Percentiles rank a stretch among this genome's conserved stretches.
Conservation (phyloP, 2,888 invertebrate genomes). For the Microctonus aethiopoides region DNA sequence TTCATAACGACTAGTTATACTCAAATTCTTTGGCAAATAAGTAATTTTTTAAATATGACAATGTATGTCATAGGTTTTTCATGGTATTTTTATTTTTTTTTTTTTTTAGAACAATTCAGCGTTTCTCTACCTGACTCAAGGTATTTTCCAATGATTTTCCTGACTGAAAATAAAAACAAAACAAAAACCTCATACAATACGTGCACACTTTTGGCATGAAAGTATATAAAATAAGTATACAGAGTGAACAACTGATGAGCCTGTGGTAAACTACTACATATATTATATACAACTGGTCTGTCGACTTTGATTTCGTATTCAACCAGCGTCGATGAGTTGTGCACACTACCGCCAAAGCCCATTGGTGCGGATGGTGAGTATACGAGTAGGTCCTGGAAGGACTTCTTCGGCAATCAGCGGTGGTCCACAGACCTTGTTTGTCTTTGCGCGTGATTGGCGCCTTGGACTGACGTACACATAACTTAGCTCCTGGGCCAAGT, state of each 20-base stretch:
- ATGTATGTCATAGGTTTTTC: too few relatives aligned
- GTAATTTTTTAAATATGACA: too few relatives aligned
- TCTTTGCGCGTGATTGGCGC: slow-evolving; percentile 66
- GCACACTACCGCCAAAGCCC: slow-evolving; percentile 43
- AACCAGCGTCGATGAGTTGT: slow-evolving; percentile 52
- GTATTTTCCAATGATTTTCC: not conserved
- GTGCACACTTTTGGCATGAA: not conserved
- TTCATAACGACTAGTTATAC: too few relatives aligned
- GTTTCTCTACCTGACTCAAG: too few relatives aligned
- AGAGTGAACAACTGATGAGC: slow-evolving; percentile 10
- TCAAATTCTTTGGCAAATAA: too few relatives aligned
- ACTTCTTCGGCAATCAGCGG: slow-evolving; percentile 61
- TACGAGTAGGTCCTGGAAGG: slow-evolving; percentile 43
- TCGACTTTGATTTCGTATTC: slow-evolving; percentile 62
- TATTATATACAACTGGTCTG: slow-evolving; percentile 30
- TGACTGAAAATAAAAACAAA: not conserved
- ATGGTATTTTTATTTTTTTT: too few relatives aligned
- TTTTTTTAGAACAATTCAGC: too few relatives aligned
- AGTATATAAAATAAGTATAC: not conserved
- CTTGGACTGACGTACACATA: slow-evolving; percentile 55
- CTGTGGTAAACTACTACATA: slow-evolving; percentile 21
- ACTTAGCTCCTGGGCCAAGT: slow-evolving; percentile 34
- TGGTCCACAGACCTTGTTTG: slow-evolving; percentile 62
- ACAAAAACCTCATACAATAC: too few relatives aligned
- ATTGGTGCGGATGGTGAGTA: slow-evolving; percentile 29